Evolutionary conservation across 1,140 invertebrate genomes (phyloP).

Genomic region (Neoseiulus cucumeris): DNA sequence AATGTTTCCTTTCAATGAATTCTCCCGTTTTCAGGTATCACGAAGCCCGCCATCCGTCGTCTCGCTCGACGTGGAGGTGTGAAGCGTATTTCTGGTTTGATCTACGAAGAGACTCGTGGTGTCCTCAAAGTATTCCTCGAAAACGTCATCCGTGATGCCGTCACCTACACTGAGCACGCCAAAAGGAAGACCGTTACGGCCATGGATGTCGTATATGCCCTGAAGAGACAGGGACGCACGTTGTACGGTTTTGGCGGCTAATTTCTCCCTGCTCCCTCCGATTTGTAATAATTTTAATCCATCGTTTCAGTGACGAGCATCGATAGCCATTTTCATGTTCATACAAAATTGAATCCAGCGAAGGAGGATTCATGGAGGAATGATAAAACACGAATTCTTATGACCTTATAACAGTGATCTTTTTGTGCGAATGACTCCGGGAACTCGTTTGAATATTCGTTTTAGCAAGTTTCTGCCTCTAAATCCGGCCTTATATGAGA

Average conservation of each 20-base stretch:
- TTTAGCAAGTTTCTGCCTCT: too few species aligned
- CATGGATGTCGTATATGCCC: conserved; percentile 64
- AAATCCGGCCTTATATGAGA: too few species aligned
- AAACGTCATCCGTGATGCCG: conserved; percentile 53
- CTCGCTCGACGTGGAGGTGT: conserved; percentile 44
- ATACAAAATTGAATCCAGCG: too few species aligned
- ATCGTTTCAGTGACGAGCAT: too few species aligned
- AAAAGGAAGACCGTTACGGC: conserved; percentile 56
- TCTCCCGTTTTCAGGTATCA: conserved; percentile 38
- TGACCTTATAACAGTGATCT: too few species aligned
- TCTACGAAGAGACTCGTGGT: conserved; percentile 43
- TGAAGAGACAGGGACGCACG: conserved; percentile 51
- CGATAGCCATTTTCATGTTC: too few species aligned
- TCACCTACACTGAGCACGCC: conserved; percentile 53
- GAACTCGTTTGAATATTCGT: too few species aligned
- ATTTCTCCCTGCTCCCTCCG: conserved; percentile 12
- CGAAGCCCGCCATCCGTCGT: conserved; percentile 39
- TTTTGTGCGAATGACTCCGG: too few species aligned
- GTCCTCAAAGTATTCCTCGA: conserved; percentile 52
- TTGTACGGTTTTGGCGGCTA: conserved; percentile 37
- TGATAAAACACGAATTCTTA: too few species aligned
- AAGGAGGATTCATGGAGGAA: too few species aligned
- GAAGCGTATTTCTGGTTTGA: conserved; percentile 46
- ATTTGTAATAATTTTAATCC: too few species aligned
- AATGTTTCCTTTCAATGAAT: too few species aligned